These are phyloP conservation scores for Ctenosaura bakeri DNA, from an alignment of 2,797 vertebrate species.

Conservation along the genomic window DNA sequence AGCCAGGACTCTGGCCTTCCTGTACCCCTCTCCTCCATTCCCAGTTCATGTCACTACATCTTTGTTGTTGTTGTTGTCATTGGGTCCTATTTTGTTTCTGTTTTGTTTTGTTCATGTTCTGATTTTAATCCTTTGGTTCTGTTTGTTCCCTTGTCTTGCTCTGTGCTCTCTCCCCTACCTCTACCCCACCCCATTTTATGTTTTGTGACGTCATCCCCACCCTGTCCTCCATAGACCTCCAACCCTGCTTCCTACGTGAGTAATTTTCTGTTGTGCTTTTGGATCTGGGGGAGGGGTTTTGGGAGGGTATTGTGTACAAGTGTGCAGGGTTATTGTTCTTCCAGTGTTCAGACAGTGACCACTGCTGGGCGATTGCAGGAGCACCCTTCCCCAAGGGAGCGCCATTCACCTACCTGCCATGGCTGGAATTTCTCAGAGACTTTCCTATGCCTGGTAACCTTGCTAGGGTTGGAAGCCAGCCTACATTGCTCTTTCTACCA, in stretches of 20 bases:
- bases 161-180: not conserved
- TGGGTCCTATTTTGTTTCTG: not conserved
- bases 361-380: not conserved
- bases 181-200: not conserved
- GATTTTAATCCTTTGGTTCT: conserved; percentile 31
- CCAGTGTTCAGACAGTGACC: not conserved
- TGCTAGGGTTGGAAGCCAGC: not conserved
- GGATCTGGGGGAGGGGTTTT: not conserved
- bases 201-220: conserved; percentile 64
- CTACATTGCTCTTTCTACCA: not conserved
- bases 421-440: not conserved
- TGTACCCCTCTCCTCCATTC: not conserved
- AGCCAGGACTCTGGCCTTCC: not conserved
- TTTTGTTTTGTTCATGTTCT: not conserved
- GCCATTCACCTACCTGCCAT: not conserved
- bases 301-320: not conserved
- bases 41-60: not conserved
- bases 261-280: conserved; percentile 49
- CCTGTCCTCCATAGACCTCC: conserved; percentile 68
- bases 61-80: not conserved
- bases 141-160: conserved; percentile 21
- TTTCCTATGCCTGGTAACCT: not conserved
- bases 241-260: conserved; percentile 66
- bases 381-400: no score
- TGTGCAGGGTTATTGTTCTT: not conserved